Evolutionary conservation across 1,140 invertebrate genomes (phyloP), one percentile per base, ranked within the genome.

Genomic region (Drosophila pruinosa): DNA sequence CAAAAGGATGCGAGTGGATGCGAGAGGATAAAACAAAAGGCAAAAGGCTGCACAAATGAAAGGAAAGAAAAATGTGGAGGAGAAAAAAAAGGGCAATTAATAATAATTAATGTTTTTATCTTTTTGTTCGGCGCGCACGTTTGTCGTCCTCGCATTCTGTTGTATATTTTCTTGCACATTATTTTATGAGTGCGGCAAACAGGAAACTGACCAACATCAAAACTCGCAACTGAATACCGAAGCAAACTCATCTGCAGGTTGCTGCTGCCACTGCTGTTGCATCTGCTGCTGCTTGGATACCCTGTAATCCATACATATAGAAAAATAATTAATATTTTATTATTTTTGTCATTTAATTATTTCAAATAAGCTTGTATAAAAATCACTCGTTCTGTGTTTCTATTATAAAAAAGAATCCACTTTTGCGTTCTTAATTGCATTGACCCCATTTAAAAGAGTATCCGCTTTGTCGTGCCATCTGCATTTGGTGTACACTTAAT

Each of bases 61-160:
- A 39, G 64, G 62, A 52, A 45, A 39, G 22, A 41, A 36, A 58
- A 47, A 45, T 41, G 41, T 70, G 21, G 73, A 74, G 45, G 12
- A 22, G 59, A 65, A 22, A 71, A 86, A 64, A 68, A 74, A 74
- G 56, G 74, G 81, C 81, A 86, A 86, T 86, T 86, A 86, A 86
- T 86, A 86, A 86, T 86, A 88, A 86, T 86, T 86, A 88, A 86
- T 86, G 77, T 86, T 86, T 86, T 86, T 86, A 88, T 86, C 78
- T 86, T 77, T 85, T 81, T 88, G 65, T 88, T 71, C 68, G 36
- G 57, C 62, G 47, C 54, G 56, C 53, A n/a, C 31, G 45, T 47
- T 28, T 7, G 31, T 34, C 31, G 31, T 12, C 31, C 10, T 12
- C 31, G n/a, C 12, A 39, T 48, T 70, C 43, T 71, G 34, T 62